Evolutionary conservation across 2,888 invertebrate genomes (phyloP).

Genomic region (Leuctra nigra): DNA sequence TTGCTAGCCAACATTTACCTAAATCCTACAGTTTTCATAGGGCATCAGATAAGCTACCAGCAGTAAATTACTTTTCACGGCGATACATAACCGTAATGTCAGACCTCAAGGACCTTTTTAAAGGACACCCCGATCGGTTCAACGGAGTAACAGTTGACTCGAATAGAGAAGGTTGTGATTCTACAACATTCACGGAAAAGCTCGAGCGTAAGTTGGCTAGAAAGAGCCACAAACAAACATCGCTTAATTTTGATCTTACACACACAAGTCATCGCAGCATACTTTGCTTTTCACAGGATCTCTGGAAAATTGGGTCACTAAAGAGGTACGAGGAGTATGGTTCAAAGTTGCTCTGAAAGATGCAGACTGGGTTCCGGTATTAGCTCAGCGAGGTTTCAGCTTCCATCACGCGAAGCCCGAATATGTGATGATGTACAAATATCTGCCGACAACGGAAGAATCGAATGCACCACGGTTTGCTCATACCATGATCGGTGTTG

Average conservation of each 20-base stretch:
- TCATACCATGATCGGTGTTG: constrained; percentile 77
- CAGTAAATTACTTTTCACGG: background rate
- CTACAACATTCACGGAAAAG: constrained; percentile 44
- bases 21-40: background rate
- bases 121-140: constrained; percentile 50
- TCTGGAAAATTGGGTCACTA: constrained; percentile 55
- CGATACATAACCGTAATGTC: constrained; percentile 2
- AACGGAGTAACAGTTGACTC: constrained; percentile 69
- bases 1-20: background rate
- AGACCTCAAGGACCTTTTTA: constrained; percentile 10
- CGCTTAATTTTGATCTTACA: too few relatives aligned
- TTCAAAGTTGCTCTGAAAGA: constrained; percentile 66
- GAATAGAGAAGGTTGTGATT: constrained; percentile 47
- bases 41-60: background rate
- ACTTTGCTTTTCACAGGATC: constrained; percentile 52
- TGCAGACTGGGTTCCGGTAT: constrained; percentile 65
- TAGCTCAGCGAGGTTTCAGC: constrained; percentile 72
- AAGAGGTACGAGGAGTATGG: constrained; percentile 68
- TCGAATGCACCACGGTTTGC: constrained; percentile 68
- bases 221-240: too few relatives aligned
- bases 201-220: constrained; percentile 49
- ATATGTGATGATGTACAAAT: constrained; percentile 73
- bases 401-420: constrained; percentile 80
- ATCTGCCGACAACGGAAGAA: constrained; percentile 59
- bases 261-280: too few relatives aligned